Evolutionary conservation across 2,797 vertebrate species (phyloP).

Genomic region (Chelidonichthys spinosus): DNA sequence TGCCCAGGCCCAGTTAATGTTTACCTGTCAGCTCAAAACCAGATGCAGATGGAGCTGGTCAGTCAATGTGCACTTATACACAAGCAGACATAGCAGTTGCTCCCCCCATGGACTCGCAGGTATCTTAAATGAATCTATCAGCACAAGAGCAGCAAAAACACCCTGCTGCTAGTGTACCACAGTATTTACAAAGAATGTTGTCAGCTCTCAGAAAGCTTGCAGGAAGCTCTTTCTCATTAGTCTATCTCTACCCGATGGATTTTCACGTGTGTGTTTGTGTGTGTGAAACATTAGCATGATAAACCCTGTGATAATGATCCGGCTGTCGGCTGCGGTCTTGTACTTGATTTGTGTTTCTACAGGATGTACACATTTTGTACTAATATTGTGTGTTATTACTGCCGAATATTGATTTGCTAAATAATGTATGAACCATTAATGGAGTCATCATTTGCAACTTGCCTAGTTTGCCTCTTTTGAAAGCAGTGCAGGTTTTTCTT

Average conservation of each 20-base stretch:
- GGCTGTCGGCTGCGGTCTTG: neutral
- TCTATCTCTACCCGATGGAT: neutral
- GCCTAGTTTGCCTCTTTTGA: neutral
- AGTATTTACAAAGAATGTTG: neutral
- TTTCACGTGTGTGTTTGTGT: slow-evolving; percentile 5
- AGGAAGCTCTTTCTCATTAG: slow-evolving; percentile 1
- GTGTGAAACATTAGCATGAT: slow-evolving; percentile 4
- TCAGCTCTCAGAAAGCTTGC: neutral
- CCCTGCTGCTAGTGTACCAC: neutral
- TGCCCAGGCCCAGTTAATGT: slow-evolving; percentile 47
- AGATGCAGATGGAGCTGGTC: slow-evolving; percentile 57
- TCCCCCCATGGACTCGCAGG: slow-evolving; percentile 29
- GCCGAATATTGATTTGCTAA: neutral
- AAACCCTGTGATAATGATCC: neutral
- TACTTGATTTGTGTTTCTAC: neutral
- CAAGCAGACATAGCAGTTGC: slow-evolving; percentile 34
- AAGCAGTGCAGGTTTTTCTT: neutral
- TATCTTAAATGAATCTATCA: slow-evolving; percentile 25
- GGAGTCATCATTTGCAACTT: neutral
- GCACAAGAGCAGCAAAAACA: slow-evolving; percentile 14
- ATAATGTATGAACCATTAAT: slow-evolving; percentile 6
- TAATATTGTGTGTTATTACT: neutral
- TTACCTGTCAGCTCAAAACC: slow-evolving; percentile 50
- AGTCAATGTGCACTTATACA: slow-evolving; percentile 39
- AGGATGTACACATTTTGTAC: neutral